phyloP scores from a whole-genome alignment of 2,113 vertebrate genomes.

The Sylvicapra grimmia region DNA sequence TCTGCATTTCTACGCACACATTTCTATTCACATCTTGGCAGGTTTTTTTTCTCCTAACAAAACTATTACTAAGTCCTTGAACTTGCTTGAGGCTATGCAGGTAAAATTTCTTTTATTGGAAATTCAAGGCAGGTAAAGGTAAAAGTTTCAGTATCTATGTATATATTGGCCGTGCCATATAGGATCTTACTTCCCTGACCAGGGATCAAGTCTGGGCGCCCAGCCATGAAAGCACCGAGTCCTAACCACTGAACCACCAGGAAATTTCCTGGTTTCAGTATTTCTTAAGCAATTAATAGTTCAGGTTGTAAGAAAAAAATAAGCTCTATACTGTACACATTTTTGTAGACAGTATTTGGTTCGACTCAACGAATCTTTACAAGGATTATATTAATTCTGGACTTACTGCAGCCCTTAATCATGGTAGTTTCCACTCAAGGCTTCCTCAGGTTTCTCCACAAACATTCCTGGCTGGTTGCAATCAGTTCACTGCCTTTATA shows the following conservation, averaged over 20 bases:
- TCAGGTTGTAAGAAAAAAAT: neutral
- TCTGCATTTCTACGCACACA: neutral
- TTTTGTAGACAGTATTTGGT: neutral
- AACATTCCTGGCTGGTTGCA: neutral
- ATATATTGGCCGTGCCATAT: neutral
- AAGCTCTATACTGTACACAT: neutral
- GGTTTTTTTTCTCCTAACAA: neutral
- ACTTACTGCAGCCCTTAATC: neutral
- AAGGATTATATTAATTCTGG: neutral
- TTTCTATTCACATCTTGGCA: neutral
- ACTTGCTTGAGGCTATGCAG: neutral
- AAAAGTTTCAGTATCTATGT: neutral
- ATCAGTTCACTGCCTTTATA: neutral
- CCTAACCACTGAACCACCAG: neutral
- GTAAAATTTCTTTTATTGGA: neutral
- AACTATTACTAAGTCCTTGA: neutral
- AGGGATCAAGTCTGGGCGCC: neutral
- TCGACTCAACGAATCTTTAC: neutral
- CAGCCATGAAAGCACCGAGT: neutral
- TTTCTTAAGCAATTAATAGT: conserved; percentile 21
- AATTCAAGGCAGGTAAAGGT: neutral
- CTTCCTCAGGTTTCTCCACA: neutral
- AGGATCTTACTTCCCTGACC: neutral
- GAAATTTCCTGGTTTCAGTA: neutral
- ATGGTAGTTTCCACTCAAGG: neutral